These are phyloP conservation scores for Aleiodes sp. DNA, from an alignment of 1,140 invertebrate genomes.

Conservation along the genomic window DNA sequence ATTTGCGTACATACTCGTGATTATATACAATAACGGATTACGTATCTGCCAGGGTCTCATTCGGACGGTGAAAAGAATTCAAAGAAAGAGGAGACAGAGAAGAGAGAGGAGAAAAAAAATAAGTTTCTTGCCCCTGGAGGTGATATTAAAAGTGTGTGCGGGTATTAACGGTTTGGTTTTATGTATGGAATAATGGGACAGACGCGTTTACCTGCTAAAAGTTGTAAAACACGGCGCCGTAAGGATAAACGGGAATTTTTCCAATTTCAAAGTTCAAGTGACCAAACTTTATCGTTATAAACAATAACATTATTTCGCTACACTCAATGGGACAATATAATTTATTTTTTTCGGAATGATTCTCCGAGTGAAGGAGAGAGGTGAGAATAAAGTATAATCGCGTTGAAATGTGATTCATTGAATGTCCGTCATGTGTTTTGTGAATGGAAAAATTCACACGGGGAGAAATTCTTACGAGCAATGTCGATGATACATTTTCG, in stretches of 20 bases:
- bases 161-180: slow-evolving; percentile 27
- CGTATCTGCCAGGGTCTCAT: background rate
- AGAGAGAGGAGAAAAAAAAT: slow-evolving; percentile 11
- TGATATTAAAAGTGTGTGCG: slow-evolving; percentile 24
- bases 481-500: background rate
- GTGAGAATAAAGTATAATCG: background rate
- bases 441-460: slow-evolving; percentile 1
- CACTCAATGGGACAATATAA: no score
- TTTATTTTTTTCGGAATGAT: no score
- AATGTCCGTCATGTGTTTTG: background rate
- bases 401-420: background rate
- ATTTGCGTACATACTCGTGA: slow-evolving; percentile 31
- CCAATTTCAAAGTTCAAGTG: no score
- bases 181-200: background rate
- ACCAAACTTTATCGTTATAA: no score
- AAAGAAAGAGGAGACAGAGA: background rate
- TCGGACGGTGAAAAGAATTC: background rate
- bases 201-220: slow-evolving; percentile 22
- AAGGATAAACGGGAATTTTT: background rate
- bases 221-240: slow-evolving; percentile 30
- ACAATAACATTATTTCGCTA: no score
- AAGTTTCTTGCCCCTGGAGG: slow-evolving; percentile 17
- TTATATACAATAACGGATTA: slow-evolving; percentile 19
- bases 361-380: no score
- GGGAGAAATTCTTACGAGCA: background rate